Base-by-base conservation (phyloP, 2,888 invertebrate species). In the Argyresthia albistria region DNA sequence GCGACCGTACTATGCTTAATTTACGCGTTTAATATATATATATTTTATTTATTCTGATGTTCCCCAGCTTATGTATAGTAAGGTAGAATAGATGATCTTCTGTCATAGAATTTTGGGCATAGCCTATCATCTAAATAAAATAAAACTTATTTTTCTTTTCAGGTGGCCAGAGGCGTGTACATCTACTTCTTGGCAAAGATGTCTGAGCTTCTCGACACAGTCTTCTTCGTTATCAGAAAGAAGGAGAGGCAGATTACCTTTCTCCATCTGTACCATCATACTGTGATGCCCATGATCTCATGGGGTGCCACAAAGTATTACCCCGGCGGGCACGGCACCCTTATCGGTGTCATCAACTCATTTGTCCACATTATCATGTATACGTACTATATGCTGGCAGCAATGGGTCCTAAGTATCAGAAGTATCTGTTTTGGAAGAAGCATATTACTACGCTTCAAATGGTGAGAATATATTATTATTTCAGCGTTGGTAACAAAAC, bases 301-400 rank as follows among this genome's bases (percentile, higher is more conserved):
- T 98, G 97, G 97, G 96, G 95, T 47, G 94, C 94, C 11, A 94
- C 96, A 11, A 96, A 96, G 76, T 97, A 95, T 73, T 93, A 91
- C 68, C 91, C 91, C 54, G 96, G 96, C 51, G 96, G 96, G 0
- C 97, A 98, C 76, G 96, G 96, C 35, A 96, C 97, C 2, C 93
- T 96, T 67, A 95, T 96, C 62, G 95, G 95, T 54, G 91, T 95
- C 56, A 92, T 97, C 61, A 98, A 98, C 83, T 95, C 97, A 2
- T 97, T 97, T 65, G 97, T 98, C 14, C 98, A 98, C 70, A 94
- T 97, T 59, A 90, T 98, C 60, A 98, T 98, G 97, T 98, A 98
- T 75, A 88, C 93, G 1, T 98, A 98, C 76, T 97, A 97, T 67
- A 89, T 97, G 88, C 73, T 97, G 54, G 93, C 98, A 0, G 97